Conservation (phyloP, 2,797 vertebrate species). For the Thaleichthys pacificus region DNA sequence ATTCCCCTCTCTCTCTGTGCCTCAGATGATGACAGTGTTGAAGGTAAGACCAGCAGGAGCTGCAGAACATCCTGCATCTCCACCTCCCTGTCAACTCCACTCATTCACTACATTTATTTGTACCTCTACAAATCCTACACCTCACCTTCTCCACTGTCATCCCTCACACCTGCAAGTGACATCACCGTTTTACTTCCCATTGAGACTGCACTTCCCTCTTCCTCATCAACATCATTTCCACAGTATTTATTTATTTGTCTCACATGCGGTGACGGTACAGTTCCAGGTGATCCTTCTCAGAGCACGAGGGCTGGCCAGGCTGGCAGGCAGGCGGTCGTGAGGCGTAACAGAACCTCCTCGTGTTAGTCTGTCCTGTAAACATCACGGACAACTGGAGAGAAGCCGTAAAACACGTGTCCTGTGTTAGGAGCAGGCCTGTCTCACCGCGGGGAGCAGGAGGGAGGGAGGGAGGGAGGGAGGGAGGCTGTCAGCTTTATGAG, state of each 20-base stretch:
- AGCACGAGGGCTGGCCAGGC: not conserved
- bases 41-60: constrained; percentile 81
- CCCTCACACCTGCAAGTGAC: not conserved
- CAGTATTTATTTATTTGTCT: not conserved
- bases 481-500: not conserved
- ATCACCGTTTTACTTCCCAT: not conserved
- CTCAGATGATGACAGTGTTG: constrained; percentile 82
- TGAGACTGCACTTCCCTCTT: no score
- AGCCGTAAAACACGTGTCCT: not conserved
- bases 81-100: constrained; percentile 2
- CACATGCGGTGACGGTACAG: not conserved
- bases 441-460: not conserved
- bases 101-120: not conserved
- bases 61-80: not conserved
- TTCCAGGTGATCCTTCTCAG: not conserved
- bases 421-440: not conserved
- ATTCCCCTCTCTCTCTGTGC: constrained; percentile 56
- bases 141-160: not conserved
- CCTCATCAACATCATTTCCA: not conserved
- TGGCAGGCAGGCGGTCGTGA: not conserved
- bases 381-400: not conserved
- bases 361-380: not conserved
- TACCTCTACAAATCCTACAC: not conserved
- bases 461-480: no score
- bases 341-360: not conserved